Conservation (phyloP, 2,797 vertebrate species). For the Scleropages formosus region DNA sequence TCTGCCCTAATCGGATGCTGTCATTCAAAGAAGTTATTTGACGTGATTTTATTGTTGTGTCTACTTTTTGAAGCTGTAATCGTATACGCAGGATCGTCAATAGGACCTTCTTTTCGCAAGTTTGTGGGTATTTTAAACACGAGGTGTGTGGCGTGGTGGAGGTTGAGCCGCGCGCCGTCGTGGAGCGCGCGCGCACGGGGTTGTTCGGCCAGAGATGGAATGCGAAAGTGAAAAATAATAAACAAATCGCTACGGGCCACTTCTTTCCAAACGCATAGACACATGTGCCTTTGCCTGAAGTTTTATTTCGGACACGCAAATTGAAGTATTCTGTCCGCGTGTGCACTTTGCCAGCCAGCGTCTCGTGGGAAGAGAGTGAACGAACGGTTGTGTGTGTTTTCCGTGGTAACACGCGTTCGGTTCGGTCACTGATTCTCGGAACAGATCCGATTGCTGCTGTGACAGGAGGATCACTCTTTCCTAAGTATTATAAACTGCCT, state of each 20-base stretch:
- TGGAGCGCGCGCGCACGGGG: constrained; percentile 12
- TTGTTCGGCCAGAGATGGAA: constrained; percentile 13
- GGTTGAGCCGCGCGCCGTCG: not conserved
- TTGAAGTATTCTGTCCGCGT: not conserved
- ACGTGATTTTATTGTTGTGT: not conserved
- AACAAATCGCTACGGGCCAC: no score
- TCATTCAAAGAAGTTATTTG: constrained; percentile 27
- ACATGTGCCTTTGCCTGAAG: not conserved
- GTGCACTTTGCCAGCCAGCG: not conserved
- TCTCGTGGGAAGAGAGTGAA: not conserved
- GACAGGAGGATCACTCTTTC: no score
- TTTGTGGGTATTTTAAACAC: not conserved
- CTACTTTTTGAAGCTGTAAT: not conserved
- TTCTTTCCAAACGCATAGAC: not conserved
- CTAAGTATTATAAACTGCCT: no score
- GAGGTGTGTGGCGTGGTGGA: constrained; percentile 12
- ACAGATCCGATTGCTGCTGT: not conserved
- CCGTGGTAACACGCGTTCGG: not conserved
- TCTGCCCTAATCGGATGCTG: not conserved
- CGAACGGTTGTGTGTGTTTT: not conserved
- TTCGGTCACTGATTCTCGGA: not conserved
- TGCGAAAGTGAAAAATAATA: constrained; percentile 21
- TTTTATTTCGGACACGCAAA: constrained; percentile 2
- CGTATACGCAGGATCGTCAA: not conserved
- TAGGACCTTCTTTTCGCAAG: not conserved